phyloP scores from a whole-genome alignment of 2,113 vertebrate species.

The Lanius ludovicianus region DNA sequence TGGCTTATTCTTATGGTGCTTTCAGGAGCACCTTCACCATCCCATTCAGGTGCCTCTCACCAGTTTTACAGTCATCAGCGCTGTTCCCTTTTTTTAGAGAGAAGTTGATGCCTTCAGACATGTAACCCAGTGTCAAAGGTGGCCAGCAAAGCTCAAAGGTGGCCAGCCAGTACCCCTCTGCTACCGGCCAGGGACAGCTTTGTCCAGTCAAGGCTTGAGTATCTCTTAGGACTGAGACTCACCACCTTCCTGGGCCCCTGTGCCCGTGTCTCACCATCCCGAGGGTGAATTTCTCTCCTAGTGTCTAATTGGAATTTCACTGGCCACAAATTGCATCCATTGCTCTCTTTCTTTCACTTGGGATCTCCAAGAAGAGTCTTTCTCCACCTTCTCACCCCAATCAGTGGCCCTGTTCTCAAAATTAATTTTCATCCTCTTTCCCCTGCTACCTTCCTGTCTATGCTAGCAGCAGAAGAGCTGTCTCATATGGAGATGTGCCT shows the following conservation, averaged over 20 bases:
- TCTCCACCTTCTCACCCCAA: not conserved
- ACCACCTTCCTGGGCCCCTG: not conserved
- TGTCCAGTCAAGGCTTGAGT: not conserved
- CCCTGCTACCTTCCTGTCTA: not conserved
- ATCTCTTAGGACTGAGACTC: not conserved
- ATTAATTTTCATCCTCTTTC: not conserved
- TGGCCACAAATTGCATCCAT: not conserved
- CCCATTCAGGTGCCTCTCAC: not conserved
- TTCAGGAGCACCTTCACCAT: not conserved
- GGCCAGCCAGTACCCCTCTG: not conserved
- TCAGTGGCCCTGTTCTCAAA: not conserved
- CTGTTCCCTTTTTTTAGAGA: not conserved
- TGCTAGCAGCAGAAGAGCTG: not conserved
- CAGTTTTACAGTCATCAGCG: not conserved
- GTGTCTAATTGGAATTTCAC: not conserved
- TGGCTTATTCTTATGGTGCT: not conserved
- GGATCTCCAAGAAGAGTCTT: not conserved
- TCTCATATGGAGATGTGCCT: not conserved
- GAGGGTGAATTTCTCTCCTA: not conserved
- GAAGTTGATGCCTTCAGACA: not conserved
- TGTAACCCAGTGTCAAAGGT: not conserved
- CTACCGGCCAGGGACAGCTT: not conserved
- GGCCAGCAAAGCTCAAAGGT: not conserved
- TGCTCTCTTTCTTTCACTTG: not conserved
- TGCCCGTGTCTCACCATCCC: not conserved